Evolutionary conservation across 92 coral and sea anemone species (phyloP), one percentile per base, ranked within the genome.

Genomic region (Epizoanthus illoricatus): DNA sequence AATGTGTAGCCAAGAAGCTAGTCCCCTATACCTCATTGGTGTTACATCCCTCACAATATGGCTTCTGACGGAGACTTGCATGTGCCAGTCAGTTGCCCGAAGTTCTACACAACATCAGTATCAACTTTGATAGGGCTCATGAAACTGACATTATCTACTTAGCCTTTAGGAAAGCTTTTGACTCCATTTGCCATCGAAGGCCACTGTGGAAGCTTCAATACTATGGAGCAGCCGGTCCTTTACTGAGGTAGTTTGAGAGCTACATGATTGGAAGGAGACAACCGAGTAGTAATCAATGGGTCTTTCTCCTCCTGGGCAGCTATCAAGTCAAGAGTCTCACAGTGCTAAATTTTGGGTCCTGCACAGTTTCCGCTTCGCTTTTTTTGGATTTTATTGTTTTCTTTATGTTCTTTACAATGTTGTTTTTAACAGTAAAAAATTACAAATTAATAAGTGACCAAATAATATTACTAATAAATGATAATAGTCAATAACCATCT

Each of bases 231-330:
- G 40, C 64, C 42, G 89, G 89, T 75, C 78, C 86, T 21, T 57
- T 85, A 56, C 79, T 84, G 24, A 21, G 58, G 39, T 88, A 88
- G 88, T 88, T 88, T 24, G 74, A 80, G 65, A 84, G 57, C 81
- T 84, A 84, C 65, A 52, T 84, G 47, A 55, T 47, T 40, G 83
- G 64, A 24, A 63, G 91, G 49, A 76, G 71, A 62, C 81, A 88
- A 74, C 80, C 80, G 85, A 13, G 88, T 88, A 40, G 86, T 88
- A 13, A 80, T 88, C 52, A 88, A 88, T 74, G 83, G 86, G 6
- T 5, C 73, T 42, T 75, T 16, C 65, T 83, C 90, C 42, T 64
- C 76, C 15, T 87, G 87, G 86, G 45, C 71, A 16, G 40, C 58
- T 5, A 81, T 83, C 42, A 71, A 71, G 62, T 83, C 86, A 41